phyloP scores from a whole-genome alignment of 1,140 invertebrate genomes.

The Aethina tumida region DNA sequence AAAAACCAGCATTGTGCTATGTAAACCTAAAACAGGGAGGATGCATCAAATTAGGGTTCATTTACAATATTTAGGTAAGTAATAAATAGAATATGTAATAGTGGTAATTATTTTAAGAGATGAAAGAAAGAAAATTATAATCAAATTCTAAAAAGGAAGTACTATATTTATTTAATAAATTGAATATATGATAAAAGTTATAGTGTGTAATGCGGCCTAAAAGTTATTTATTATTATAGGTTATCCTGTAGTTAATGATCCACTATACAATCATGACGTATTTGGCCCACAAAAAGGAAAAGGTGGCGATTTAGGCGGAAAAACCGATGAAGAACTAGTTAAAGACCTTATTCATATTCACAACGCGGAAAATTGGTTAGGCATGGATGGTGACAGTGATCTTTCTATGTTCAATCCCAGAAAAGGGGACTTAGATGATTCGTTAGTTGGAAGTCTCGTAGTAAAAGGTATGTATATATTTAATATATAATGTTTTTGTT shows the following conservation, averaged over 20 bases:
- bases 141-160: neutral
- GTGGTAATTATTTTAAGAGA: neutral
- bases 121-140: neutral
- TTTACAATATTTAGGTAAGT: slow-evolving; percentile 85
- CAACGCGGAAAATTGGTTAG: slow-evolving; percentile 88
- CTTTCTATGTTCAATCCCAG: slow-evolving; percentile 61
- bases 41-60: slow-evolving; percentile 99
- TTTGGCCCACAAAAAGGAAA: slow-evolving; percentile 89
- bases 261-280: slow-evolving; percentile 86
- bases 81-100: slow-evolving; percentile 4
- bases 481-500: neutral
- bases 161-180: neutral
- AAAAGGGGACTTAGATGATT: slow-evolving; percentile 55
- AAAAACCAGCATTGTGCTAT: slow-evolving; percentile 85
- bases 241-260: slow-evolving; percentile 94
- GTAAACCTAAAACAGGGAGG: slow-evolving; percentile 86
- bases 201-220: neutral
- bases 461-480: slow-evolving; percentile 29
- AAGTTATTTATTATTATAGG: slow-evolving; percentile 43
- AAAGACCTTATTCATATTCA: slow-evolving; percentile 82
- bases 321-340: slow-evolving; percentile 83
- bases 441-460: slow-evolving; percentile 29
- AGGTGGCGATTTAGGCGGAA: slow-evolving; percentile 82
- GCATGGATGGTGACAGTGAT: slow-evolving; percentile 81
- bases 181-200: neutral